Base-by-base conservation (phyloP, 2,113 vertebrate genomes). In the Rostratula benghalensis region DNA sequence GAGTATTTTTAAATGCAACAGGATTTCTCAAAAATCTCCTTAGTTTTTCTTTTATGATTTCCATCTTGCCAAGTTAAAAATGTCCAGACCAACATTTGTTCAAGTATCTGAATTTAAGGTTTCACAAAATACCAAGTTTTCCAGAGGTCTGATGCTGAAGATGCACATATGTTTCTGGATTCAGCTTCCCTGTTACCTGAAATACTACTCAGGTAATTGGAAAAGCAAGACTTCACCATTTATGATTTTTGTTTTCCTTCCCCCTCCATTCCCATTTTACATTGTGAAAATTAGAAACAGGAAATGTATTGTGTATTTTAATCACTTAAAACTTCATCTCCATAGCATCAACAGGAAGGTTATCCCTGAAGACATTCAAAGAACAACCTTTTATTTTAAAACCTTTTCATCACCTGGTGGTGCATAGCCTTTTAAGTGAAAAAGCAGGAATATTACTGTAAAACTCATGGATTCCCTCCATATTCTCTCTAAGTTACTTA, bases 171-270 rank as follows among this genome's bases (percentile, higher is more conserved):
- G 50, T 8, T 57, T 41, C 28, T 11, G 37, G 3, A 8, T 70
- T 65, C 30, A 73, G 12, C 8, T 37, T 53, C 50, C 17, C 27
- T 60, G 24, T 11, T n/a, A 39, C 41, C 24, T 48, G 28, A 45
- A 27, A 3, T 11, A 7, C 17, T 43, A 17, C 8, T 25, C 70
- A 63, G 35, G 8, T 18, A 56, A 13, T 54, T 77, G 22, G 12
- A 46, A 77, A 78, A 80, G 10, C 12, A 61, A 65, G 5, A 7
- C 70, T 43, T 50, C 27, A 74, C 56, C 8, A 15, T 39, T 33
- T 5, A 27, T 2, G 0, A 12, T 18, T 71, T 75, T 28, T 20
- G n/a, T 61, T 11, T 27, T 1, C 3, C 21, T 46, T 45, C 19
- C 59, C 83, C 37, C 19, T 24, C 22, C 39, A 18, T 39, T 23